Evolutionary conservation across 2,797 vertebrate genomes (phyloP), one percentile per base, ranked within the genome.

Genomic region (Morelia viridis): DNA sequence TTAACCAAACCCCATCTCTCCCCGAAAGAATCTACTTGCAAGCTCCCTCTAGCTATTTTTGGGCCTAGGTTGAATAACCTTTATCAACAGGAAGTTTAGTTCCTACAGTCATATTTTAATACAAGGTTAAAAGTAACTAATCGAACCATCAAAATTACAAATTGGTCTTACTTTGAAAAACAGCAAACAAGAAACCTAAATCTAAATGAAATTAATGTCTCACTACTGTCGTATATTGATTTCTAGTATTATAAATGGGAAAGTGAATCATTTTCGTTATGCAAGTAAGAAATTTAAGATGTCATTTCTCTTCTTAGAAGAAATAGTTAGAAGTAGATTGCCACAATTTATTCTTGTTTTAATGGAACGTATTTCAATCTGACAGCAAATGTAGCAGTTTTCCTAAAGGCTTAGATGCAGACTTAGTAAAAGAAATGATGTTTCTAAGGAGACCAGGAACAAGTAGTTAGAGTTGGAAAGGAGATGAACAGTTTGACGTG

Each of bases 61-160:
- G 3, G 22, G 4, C 9, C 24, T 80, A 22, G 24, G 35, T 46
- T 80, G 41, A 80, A 80, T 80, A 80, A 46, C 10, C 19, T 46
- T 80, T 24, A 46, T 46, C 19, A 80, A 96, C 60, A 96, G 50
- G 93, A 93, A 96, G 93, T 96, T 93, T 95, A 96, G 85, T 94
- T 95, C 95, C 94, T 90, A 90, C 93, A 95, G 96, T 96, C 96
- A 94, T 94, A 97, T 89, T 89, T 85, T 92, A 95, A 92, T 90
- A 85, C 94, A 96, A 96, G 87, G 94, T 95, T 97, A 97, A 97
- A 97, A 95, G n/a, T 94, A 96, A 94, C 60, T 96, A 97, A 96
- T 96, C 96, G 96, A 96, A 97, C 95, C 97, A 94, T 97, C 71
- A 97, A 97, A 97, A 98, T 97, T 97, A 96, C 96, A 97, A 97